A percentile compares a stretch with the other conserved stretches of the same genome.
phyloP scores from a whole-genome alignment of 2,888 invertebrate genomes.

The Eristalinus aeneus region DNA sequence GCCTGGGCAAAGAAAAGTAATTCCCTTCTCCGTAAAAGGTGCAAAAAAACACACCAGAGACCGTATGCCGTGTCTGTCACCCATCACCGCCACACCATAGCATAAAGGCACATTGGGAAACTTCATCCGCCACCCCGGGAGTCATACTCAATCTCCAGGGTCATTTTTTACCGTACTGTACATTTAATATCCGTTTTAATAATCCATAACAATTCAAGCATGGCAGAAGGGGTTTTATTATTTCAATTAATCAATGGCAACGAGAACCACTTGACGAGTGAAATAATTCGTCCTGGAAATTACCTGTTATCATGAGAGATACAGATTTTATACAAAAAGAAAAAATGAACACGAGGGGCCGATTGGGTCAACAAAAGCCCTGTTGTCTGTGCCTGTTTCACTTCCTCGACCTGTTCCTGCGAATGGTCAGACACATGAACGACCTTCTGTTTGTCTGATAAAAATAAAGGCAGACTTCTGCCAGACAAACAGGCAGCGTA shows the following conservation, averaged over 20 bases:
- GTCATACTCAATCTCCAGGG: constrained; percentile 15
- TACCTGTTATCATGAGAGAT: constrained; percentile 55
- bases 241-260: constrained; percentile 52
- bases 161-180: constrained; percentile 36
- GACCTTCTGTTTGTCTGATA: constrained; percentile 6
- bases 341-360: constrained; percentile 3
- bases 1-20: neutral
- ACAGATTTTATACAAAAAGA: constrained; percentile 15
- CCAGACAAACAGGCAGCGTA: constrained; percentile 43
- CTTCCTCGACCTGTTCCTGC: neutral
- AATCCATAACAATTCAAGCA: constrained; percentile 19
- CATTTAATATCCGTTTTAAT: constrained; percentile 67
- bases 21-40: constrained; percentile 27
- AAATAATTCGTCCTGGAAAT: constrained; percentile 4
- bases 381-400: neutral
- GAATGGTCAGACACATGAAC: constrained; percentile 5
- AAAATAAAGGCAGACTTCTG: constrained; percentile 26
- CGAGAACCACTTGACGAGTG: neutral
- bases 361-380: constrained; percentile 45
- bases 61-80: neutral
- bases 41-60: constrained; percentile 3
- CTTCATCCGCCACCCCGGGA: neutral
- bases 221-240: constrained; percentile 23
- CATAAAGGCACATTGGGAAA: constrained; percentile 41
- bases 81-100: neutral